phyloP scores from a whole-genome alignment of 2,797 vertebrate genomes.

The Trichosurus vulpecula region DNA sequence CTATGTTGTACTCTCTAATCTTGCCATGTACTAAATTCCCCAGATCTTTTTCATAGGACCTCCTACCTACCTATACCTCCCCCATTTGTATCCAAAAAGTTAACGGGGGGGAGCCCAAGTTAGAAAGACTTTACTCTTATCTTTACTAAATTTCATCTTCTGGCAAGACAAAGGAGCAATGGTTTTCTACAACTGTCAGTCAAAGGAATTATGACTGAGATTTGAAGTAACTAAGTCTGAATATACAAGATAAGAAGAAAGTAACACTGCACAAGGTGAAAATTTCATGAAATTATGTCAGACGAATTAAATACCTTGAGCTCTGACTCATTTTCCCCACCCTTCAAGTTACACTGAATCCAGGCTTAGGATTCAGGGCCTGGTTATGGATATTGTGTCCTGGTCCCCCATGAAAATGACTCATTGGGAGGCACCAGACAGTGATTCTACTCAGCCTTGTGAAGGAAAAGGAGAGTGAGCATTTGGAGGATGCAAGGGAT shows the following conservation, averaged over 20 bases:
- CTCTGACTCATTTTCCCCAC: not conserved
- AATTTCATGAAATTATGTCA: not conserved
- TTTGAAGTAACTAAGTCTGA: not conserved
- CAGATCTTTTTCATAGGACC: too few species aligned
- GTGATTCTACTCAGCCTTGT: not conserved
- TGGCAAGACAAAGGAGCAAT: not conserved
- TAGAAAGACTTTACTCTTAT: not conserved
- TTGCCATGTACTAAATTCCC: too few species aligned
- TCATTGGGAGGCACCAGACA: not conserved
- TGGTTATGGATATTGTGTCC: too few species aligned
- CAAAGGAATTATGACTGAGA: not conserved
- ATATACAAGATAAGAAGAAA: not conserved
- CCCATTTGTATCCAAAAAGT: too few species aligned
- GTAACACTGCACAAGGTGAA: not conserved
- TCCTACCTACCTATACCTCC: too few species aligned
- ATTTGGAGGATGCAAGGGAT: not conserved
- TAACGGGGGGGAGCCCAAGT: too few species aligned
- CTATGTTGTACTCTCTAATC: too few species aligned
- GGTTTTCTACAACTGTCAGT: not conserved
- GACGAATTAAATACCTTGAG: not conserved
- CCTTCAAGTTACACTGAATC: too few species aligned
- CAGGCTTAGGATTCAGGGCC: too few species aligned
- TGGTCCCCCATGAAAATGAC: not conserved
- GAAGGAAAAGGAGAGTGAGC: not conserved
- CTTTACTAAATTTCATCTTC: not conserved